Conservation (phyloP, 2,113 vertebrate genomes). For the Paramormyrops kingsleyae region DNA sequence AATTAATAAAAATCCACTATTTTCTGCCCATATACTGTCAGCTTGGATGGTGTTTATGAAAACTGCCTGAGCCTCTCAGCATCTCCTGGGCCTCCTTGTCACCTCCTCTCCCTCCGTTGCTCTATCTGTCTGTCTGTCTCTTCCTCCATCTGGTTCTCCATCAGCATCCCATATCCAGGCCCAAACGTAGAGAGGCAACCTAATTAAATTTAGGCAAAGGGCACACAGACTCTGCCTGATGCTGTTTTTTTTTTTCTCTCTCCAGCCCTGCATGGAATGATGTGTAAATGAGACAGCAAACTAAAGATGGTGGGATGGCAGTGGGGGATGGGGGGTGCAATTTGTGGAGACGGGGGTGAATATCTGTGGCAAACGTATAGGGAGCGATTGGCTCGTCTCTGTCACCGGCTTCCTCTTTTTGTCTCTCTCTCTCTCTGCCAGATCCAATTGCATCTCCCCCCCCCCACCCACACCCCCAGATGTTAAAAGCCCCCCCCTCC, state of each 20-base stretch:
- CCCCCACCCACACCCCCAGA: constrained; percentile 32
- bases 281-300: constrained; percentile 47
- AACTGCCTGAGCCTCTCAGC: not conserved
- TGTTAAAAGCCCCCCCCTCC: constrained; percentile 13
- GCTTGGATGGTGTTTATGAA: not conserved
- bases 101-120: not conserved
- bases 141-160: constrained; percentile 15
- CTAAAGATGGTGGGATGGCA: not conserved
- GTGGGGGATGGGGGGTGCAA: constrained; percentile 15
- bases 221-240: constrained; percentile 34
- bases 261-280: constrained; percentile 36
- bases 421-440: constrained; percentile 21
- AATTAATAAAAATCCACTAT: not conserved
- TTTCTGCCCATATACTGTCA: not conserved
- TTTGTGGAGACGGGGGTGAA: constrained; percentile 24
- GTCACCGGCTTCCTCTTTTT: constrained; percentile 13
- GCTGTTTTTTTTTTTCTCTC: constrained; percentile 24
- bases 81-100: constrained; percentile 8
- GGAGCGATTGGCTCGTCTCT: constrained; percentile 37
- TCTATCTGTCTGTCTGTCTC: not conserved
- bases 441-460: constrained; percentile 19
- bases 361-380: constrained; percentile 45
- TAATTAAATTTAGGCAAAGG: constrained; percentile 36
- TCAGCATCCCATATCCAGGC: not conserved
- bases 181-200: not conserved